Evolutionary conservation across 2,888 invertebrate species (phyloP).

Genomic region (Lasius fuliginosus): DNA sequence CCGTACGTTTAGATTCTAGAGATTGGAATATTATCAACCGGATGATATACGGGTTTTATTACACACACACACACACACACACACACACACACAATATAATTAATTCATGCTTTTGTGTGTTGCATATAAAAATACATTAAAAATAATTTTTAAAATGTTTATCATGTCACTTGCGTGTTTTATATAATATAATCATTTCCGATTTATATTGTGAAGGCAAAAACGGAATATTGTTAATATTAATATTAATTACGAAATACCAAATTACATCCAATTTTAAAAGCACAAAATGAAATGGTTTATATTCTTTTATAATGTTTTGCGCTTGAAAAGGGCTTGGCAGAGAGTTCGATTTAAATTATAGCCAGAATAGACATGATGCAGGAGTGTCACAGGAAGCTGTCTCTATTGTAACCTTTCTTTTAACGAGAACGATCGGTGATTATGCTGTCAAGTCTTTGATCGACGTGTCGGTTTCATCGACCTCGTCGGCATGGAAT

Average conservation of each 20-base stretch:
- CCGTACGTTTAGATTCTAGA: neutral
- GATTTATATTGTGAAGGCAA: neutral
- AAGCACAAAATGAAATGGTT: neutral
- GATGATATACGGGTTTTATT: neutral
- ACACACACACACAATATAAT: no score
- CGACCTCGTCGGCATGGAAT: neutral
- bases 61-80: no score
- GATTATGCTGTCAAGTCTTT: slow-evolving; percentile 48
- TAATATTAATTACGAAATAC: neutral
- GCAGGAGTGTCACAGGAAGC: slow-evolving; percentile 71
- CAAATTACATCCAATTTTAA: neutral
- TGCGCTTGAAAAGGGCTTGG: slow-evolving; percentile 11
- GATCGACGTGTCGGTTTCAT: slow-evolving; percentile 35
- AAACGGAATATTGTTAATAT: neutral
- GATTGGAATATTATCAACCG: neutral
- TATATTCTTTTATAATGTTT: slow-evolving; percentile 10
- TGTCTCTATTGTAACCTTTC: slow-evolving; percentile 59
- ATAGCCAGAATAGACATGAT: slow-evolving; percentile 21
- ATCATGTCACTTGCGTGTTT: neutral
- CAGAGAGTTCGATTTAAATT: slow-evolving; percentile 32
- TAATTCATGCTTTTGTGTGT: no score
- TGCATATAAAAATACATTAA: neutral
- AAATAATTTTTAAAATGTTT: neutral
- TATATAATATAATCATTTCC: slow-evolving; percentile 19
- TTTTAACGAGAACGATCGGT: slow-evolving; percentile 42